phyloP scores from a whole-genome alignment of 2,113 vertebrate genomes.

The Urocolius indicus region DNA sequence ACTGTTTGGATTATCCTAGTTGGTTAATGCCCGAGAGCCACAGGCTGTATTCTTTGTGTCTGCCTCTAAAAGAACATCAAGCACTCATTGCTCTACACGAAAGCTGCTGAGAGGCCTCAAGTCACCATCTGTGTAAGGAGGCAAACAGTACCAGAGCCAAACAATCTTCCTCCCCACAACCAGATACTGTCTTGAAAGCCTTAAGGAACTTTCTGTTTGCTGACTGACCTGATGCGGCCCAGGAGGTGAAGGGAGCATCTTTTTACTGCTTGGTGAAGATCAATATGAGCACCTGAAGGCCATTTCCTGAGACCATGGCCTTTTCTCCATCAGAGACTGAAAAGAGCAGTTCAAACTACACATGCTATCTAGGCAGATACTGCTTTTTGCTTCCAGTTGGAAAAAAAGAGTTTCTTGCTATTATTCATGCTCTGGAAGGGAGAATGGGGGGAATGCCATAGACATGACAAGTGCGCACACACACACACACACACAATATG shows the following conservation, averaged over 20 bases:
- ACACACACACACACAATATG: no score
- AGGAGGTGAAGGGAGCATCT: neutral
- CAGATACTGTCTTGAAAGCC: neutral
- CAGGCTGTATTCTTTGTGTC: neutral
- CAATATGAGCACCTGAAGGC: neutral
- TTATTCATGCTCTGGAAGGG: neutral
- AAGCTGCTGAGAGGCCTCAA: neutral
- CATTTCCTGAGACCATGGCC: neutral
- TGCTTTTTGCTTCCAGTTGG: neutral
- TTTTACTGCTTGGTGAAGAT: neutral
- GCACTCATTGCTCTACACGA: neutral
- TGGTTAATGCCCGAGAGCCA: neutral
- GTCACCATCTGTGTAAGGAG: neutral
- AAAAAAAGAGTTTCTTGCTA: neutral
- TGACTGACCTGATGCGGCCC: neutral
- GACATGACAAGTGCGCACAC: accelerated
- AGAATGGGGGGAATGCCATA: no score
- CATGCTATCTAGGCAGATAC: neutral
- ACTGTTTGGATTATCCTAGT: neutral
- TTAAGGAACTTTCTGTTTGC: neutral
- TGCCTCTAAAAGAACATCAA: neutral
- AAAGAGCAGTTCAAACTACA: neutral
- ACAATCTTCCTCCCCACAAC: neutral
- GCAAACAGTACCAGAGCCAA: neutral
- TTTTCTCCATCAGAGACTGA: neutral